Base-by-base conservation (phyloP, 1,140 invertebrate genomes). In the Oryzaephilus surinamensis region DNA sequence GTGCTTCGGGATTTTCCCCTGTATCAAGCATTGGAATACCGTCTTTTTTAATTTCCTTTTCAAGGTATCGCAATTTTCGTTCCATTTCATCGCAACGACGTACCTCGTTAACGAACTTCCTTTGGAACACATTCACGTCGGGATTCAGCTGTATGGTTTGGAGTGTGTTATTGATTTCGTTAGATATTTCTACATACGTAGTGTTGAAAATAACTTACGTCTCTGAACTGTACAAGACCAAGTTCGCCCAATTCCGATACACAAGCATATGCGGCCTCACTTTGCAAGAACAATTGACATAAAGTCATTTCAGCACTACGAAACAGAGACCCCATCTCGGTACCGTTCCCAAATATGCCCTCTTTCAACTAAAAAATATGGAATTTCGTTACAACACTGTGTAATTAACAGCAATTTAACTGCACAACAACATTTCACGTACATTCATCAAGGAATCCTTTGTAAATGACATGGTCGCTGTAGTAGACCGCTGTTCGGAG, bases 21-120 rank as follows among this genome's bases (percentile, higher is more conserved):
- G 91, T 92, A 55, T 98, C 94, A 60, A 95, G 60, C 83, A 98
- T 95, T 1, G 90, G 90, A 46, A 99, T 96, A 4, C 77, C 85
- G 69, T 99, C 96, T 54, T 96, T 97, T 48, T 92, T 88, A 45
- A 99, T 97, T 69, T 99, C 95, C 58, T 94, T 96, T 62, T 99
- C 95, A 54, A 99, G 64, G 60, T 95, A 99, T 6, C 92, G 79
- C 20, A 96, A 66, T 62, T 94, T 94, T 18, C 92, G 72, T 66
- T 96, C 91, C 90, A 95, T 94, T 67, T 95, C 91, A 69, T 95
- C 90, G 60, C 91, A 94, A 2, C 91, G 76, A 8, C 90, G 74
- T 17, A 96, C 87, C 65, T 96, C 91, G 65, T 91, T 92, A 26
- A 94, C 89, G 65, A 93, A 95, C 65, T 94, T 94, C 19, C 91